A percentile compares a stretch with the other conserved stretches of the same genome.
Evolutionary conservation across 2,113 vertebrate genomes (phyloP).

Genomic region (Rhabdornis inornatus): DNA sequence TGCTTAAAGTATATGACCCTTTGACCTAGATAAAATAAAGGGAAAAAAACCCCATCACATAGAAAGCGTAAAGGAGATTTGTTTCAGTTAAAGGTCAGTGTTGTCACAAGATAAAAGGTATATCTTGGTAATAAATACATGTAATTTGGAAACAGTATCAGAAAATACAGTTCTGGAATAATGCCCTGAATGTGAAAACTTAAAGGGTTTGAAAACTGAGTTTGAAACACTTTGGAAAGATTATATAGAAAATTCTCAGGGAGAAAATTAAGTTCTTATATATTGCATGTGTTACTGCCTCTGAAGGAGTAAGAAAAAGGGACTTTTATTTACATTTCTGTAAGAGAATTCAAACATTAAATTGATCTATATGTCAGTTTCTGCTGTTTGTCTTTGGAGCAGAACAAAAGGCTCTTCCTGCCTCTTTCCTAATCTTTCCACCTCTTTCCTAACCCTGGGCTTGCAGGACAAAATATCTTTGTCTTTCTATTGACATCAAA

Average conservation of each 20-base stretch:
- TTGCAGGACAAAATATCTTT: background rate
- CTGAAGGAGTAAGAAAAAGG: background rate
- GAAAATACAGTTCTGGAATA: background rate
- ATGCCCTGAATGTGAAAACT: background rate
- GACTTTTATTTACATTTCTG: background rate
- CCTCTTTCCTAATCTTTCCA: background rate
- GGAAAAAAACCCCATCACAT: fast-evolving
- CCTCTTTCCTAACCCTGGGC: background rate
- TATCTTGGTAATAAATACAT: background rate
- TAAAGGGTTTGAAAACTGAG: background rate
- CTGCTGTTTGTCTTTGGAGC: background rate
- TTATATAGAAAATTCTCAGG: background rate
- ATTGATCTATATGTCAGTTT: background rate
- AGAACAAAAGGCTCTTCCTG: background rate
- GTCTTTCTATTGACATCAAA: background rate
- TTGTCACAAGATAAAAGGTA: background rate
- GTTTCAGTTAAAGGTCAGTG: background rate
- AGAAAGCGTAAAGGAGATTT: background rate
- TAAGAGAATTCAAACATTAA: background rate
- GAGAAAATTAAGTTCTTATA: background rate
- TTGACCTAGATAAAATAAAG: background rate
- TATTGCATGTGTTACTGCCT: background rate
- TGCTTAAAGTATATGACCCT: background rate
- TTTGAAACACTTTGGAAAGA: background rate
- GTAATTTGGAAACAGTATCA: background rate